Evolutionary conservation across 2,888 invertebrate genomes (phyloP), one percentile per base, ranked within the genome.

Genomic region (Andricus quercusramuli): DNA sequence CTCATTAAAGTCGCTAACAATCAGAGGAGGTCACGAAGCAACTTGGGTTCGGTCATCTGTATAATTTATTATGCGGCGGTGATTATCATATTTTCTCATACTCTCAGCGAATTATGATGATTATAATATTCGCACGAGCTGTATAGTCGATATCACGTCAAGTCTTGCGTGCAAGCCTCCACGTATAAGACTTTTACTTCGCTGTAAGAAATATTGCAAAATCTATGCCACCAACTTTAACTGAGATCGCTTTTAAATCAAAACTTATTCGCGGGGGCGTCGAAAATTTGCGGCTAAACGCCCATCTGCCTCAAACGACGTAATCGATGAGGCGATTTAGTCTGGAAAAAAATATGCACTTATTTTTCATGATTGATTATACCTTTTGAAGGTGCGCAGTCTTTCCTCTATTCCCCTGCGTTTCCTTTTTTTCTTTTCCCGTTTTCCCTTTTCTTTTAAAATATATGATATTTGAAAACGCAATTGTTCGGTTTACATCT

Each of bases 51-150:
- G 37, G 20, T 74, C 74, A 56, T 74, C 74, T 37, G n/a, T 51
- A 56, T 74, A 74, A 74, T 56, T 59, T 74, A 74, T 74, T 74
- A 74, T 74, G 74, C 74, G 37, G 74, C 22, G 59, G 74, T 56
- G 51, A 56, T 74, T 74, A 74, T 74, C 74, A 74, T 68, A 68
- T 25, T 47, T 44, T 47, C 68, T 68, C 17, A n/a, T 47, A 68
- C 22, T 68, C 47, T 17, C 67, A 15, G 25, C 32, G 44, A 22
- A 47, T 32, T 74, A 74, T 37, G 56, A 59, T n/a, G 74, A 74
- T 74, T 74, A 74, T 74, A 74, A 74, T 74, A 74, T 74, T 74
- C n/a, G 22, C 56, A 22, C 32, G 20, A 32, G 20, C 56, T 56
- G 13, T 74, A 67, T 67, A 67, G n/a, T 37, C 41, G 37, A 44